phyloP scores from a whole-genome alignment of 2,888 invertebrate species.

The Harpalus rufipes region DNA sequence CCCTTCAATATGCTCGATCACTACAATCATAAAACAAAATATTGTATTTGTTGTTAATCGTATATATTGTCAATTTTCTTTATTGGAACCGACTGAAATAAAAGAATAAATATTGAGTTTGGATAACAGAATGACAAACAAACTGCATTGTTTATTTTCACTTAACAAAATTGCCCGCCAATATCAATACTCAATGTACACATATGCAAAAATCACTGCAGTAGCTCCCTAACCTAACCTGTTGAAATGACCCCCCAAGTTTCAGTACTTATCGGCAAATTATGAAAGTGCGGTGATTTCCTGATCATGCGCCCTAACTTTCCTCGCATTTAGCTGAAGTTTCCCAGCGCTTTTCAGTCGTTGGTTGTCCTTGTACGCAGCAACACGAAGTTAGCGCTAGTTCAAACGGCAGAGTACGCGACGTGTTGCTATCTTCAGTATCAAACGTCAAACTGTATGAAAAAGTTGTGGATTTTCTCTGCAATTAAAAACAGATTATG shows the following conservation, averaged over 20 bases:
- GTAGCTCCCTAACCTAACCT: constrained; percentile 24
- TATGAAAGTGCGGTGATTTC: constrained; percentile 36
- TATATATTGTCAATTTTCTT: no score
- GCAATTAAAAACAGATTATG: constrained; percentile 2
- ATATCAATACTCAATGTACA: not conserved
- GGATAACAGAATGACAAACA: no score
- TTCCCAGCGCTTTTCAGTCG: constrained; percentile 54
- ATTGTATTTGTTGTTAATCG: no score
- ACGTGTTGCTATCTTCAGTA: constrained; percentile 30
- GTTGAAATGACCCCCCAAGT: constrained; percentile 32
- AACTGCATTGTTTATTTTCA: no score
- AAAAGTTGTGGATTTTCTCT: constrained; percentile 8
- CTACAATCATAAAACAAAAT: no score
- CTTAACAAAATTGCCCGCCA: no score
- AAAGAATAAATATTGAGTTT: no score
- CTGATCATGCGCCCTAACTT: constrained; percentile 51
- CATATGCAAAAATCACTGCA: constrained; percentile 26
- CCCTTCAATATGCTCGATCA: no score
- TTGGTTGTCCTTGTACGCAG: constrained; percentile 31
- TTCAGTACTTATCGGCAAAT: constrained; percentile 39
- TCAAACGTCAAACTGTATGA: not conserved
- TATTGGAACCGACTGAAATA: no score
- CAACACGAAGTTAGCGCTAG: constrained; percentile 34
- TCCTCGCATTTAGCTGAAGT: constrained; percentile 28
- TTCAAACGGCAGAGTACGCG: constrained; percentile 7